A percentile compares a stretch with the other conserved stretches of the same genome.
Evolutionary conservation across 2,888 invertebrate species (phyloP).

Genomic region (Lithodes maja): DNA sequence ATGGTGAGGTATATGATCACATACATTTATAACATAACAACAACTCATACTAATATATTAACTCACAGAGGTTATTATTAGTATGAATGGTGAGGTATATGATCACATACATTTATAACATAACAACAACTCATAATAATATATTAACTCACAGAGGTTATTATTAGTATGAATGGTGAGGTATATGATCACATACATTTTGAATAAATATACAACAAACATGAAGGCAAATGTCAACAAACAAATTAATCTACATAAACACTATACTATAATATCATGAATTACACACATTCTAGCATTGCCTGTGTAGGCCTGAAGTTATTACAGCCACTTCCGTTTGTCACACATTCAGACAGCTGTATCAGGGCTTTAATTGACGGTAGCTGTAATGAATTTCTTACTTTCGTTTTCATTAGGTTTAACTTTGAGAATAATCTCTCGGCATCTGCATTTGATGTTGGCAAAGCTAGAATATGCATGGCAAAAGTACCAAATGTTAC

Average conservation of each 20-base stretch:
- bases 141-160: no score
- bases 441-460: background rate
- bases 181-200: no score
- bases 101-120: no score
- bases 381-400: background rate
- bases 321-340: background rate
- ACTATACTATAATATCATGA: background rate
- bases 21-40: no score
- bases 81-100: no score
- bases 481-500: background rate
- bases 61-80: no score
- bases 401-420: conserved; percentile 5
- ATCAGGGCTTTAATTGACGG: background rate
- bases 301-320: background rate
- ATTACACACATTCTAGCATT: background rate
- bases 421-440: background rate
- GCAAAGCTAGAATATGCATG: conserved; percentile 9
- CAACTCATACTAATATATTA: no score
- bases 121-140: no score
- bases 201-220: no score
- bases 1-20: no score
- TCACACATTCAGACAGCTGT: background rate
- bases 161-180: no score
- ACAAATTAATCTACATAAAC: background rate
- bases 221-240: no score